These are phyloP conservation scores for Aethes cnicana DNA, from an alignment of 2,888 invertebrate genomes.

Conservation along the genomic window DNA sequence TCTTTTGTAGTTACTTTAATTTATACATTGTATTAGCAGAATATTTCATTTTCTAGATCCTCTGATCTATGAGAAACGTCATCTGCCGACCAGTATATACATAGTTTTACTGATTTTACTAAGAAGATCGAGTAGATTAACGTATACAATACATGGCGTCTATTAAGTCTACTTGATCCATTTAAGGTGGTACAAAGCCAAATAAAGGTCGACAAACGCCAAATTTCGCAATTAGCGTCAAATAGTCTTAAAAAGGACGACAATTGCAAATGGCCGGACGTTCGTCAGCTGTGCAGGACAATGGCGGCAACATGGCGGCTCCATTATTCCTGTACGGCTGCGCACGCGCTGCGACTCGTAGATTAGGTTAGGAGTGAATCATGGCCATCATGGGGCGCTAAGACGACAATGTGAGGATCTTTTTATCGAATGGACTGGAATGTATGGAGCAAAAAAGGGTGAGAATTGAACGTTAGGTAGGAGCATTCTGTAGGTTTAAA, in stretches of 20 bases:
- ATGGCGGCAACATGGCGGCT: slow-evolving; percentile 53
- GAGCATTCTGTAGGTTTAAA: too few species aligned
- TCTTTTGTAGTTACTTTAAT: too few species aligned
- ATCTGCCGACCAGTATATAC: too few species aligned
- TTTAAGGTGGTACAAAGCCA: slow-evolving; percentile 6
- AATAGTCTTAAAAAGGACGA: slow-evolving; percentile 42
- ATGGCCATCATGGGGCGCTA: slow-evolving; percentile 31
- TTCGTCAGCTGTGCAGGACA: slow-evolving; percentile 60
- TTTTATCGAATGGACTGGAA: neutral
- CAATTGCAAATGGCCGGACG: slow-evolving; percentile 45
- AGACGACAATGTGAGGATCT: neutral
- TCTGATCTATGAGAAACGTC: too few species aligned
- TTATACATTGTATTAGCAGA: too few species aligned
- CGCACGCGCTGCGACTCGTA: slow-evolving; percentile 62
- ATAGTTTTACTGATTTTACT: too few species aligned
- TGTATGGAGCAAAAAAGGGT: too few species aligned
- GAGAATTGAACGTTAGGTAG: too few species aligned
- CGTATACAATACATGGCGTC: neutral
- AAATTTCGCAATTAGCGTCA: slow-evolving; percentile 35
- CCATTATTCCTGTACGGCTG: slow-evolving; percentile 38
- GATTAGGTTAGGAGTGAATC: slow-evolving; percentile 59
- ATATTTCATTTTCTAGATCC: too few species aligned
- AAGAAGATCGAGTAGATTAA: too few species aligned
- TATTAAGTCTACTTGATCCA: neutral
- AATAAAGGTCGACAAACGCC: slow-evolving; percentile 6